These are phyloP conservation scores for Drosophila parabipectinata DNA, from an alignment of 1,140 invertebrate species.

Conservation along the genomic window DNA sequence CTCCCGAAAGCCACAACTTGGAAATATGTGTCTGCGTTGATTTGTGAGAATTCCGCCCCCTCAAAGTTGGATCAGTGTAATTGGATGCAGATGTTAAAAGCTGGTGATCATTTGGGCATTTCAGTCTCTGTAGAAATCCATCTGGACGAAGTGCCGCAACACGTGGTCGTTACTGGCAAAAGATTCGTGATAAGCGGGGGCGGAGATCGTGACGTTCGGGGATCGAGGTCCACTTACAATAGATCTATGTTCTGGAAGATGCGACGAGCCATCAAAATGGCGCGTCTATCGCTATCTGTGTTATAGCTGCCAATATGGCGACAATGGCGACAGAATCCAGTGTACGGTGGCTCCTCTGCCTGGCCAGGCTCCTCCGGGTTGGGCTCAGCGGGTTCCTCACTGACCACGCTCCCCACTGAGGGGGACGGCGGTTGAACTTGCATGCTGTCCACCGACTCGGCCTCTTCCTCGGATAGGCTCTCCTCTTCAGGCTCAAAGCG, in stretches of 20 bases:
- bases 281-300: slow-evolving; percentile 13
- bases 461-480: neutral
- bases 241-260: neutral
- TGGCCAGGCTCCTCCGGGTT: slow-evolving; percentile 2
- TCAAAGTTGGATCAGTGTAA: slow-evolving; percentile 20
- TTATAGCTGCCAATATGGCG: slow-evolving; percentile 26
- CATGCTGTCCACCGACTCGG: neutral
- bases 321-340: slow-evolving; percentile 22
- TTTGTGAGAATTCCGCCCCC: slow-evolving; percentile 31
- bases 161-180: slow-evolving; percentile 1
- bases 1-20: slow-evolving; percentile 18
- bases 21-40: slow-evolving; percentile 34
- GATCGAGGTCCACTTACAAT: neutral
- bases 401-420: neutral
- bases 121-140: neutral
- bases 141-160: slow-evolving; percentile 2
- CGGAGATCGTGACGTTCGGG: neutral
- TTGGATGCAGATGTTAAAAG: slow-evolving; percentile 44
- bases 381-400: too few relatives aligned
- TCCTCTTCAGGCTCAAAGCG: neutral
- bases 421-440: neutral
- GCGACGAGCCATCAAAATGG: neutral
- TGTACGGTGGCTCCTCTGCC: slow-evolving; percentile 12
- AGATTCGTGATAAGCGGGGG: neutral
- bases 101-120: neutral